A percentile compares a stretch with the other conserved stretches of the same genome.
phyloP scores from a whole-genome alignment of 2,888 invertebrate genomes.

The Ptychoptera contaminata region DNA sequence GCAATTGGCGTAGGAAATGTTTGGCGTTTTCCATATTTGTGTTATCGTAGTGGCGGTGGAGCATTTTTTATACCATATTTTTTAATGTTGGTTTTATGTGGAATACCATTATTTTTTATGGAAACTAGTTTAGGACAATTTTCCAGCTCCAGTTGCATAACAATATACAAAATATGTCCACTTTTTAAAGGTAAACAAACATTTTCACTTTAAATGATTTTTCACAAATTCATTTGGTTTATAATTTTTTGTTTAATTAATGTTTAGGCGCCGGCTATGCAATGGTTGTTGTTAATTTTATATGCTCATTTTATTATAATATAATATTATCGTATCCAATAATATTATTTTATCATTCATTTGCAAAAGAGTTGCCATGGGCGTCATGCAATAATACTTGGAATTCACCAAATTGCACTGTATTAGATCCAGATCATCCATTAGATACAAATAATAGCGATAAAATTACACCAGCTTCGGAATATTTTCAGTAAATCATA shows the following conservation, averaged over 20 bases:
- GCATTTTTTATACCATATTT: slow-evolving; percentile 80
- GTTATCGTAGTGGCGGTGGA: slow-evolving; percentile 70
- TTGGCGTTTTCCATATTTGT: slow-evolving; percentile 75
- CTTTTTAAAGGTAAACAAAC: slow-evolving; percentile 82
- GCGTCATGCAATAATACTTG: slow-evolving; percentile 59
- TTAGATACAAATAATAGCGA: no score
- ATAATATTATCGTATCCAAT: slow-evolving; percentile 74
- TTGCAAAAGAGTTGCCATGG: slow-evolving; percentile 57
- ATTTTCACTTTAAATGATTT: no score
- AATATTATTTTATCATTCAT: slow-evolving; percentile 58
- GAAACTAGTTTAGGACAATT: slow-evolving; percentile 79
- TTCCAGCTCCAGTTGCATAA: slow-evolving; percentile 64
- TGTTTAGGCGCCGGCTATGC: slow-evolving; percentile 68
- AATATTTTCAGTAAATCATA: slow-evolving; percentile 61
- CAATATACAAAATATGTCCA: slow-evolving; percentile 65
- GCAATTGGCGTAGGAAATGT: slow-evolving; percentile 77
- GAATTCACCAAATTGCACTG: slow-evolving; percentile 63
- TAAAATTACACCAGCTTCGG: slow-evolving; percentile 51
- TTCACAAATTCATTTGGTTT: neutral
- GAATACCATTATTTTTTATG: slow-evolving; percentile 76
- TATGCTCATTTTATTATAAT: slow-evolving; percentile 71
- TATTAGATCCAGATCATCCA: slow-evolving; percentile 19
- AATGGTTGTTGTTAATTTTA: slow-evolving; percentile 60
- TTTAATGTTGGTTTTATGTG: slow-evolving; percentile 63
- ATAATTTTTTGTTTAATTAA: neutral